Conservation (phyloP, 35 echinoderm and acorn worm genomes). For the Nesometra sesokonis region DNA sequence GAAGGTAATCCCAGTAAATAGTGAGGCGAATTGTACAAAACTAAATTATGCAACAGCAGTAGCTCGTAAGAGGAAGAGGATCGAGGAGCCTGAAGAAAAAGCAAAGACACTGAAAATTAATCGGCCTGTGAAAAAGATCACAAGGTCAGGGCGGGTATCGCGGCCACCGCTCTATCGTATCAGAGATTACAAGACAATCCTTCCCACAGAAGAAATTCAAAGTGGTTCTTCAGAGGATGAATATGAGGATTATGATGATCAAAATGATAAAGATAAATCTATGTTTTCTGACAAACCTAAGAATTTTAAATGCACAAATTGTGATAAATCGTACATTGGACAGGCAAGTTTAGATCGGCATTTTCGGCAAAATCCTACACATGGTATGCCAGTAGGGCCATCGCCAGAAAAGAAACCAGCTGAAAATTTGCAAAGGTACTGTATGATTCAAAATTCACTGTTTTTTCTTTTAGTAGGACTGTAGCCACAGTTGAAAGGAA, state of each 20-base stretch:
- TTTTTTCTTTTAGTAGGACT: no score
- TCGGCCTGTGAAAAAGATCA: conserved; percentile 50
- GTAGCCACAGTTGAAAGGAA: no score
- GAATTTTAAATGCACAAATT: conserved; percentile 47
- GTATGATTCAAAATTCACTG: no score
- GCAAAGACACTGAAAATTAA: conserved; percentile 24
- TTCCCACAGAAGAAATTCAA: conserved; percentile 12
- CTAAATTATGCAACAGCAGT: background rate
- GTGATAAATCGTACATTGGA: conserved; percentile 66
- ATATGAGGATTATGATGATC: conserved; percentile 35
- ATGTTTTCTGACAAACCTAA: conserved; percentile 9
- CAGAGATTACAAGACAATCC: conserved; percentile 54
- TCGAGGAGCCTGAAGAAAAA: conserved; percentile 8
- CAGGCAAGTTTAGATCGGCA: conserved; percentile 46
- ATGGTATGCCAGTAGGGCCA: conserved; percentile 32
- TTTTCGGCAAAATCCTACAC: conserved; percentile 31
- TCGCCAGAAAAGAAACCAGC: background rate
- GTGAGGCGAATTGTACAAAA: background rate
- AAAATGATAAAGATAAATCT: background rate
- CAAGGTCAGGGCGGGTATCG: conserved; percentile 79
- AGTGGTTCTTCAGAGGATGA: conserved; percentile 30
- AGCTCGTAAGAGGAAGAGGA: background rate
- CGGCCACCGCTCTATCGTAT: conserved; percentile 67
- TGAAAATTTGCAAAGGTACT: background rate
- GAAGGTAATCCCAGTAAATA: background rate